Percentiles rank a stretch among this genome's conserved stretches.
phyloP scores from a whole-genome alignment of 2,797 vertebrate genomes.

The Sciurus carolinensis region DNA sequence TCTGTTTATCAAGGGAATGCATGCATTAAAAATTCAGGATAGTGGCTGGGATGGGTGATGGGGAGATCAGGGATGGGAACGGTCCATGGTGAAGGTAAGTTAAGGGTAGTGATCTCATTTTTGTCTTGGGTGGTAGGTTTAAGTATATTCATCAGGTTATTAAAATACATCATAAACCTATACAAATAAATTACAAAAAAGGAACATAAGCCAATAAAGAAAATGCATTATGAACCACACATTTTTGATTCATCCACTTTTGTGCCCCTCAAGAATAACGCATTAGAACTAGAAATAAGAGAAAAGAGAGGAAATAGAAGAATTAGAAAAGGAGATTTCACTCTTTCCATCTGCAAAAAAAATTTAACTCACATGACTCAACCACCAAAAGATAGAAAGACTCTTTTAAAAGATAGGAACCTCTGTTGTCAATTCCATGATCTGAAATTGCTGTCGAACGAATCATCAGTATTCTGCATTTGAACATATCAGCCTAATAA shows the following conservation, averaged over 20 bases:
- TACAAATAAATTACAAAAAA: background rate
- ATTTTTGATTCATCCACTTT: background rate
- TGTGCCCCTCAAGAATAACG: conserved; percentile 13
- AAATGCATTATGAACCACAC: background rate
- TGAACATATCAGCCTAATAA: background rate
- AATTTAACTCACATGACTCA: background rate
- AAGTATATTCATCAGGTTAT: background rate
- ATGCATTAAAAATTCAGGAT: background rate
- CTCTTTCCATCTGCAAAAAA: background rate
- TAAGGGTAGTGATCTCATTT: background rate
- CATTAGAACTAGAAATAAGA: background rate
- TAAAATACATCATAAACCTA: conserved; percentile 14
- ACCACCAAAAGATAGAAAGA: background rate
- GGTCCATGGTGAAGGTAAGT: background rate
- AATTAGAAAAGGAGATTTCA: background rate
- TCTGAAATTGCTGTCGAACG: background rate
- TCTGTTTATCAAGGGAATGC: background rate
- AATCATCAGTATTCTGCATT: background rate
- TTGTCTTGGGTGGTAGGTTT: background rate
- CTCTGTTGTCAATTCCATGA: background rate
- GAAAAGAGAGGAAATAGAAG: background rate
- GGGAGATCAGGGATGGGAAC: background rate
- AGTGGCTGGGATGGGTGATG: background rate
- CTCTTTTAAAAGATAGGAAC: background rate
- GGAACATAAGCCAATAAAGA: background rate